Conservation (phyloP, 2,888 invertebrate species). For the Agrochola circellaris region DNA sequence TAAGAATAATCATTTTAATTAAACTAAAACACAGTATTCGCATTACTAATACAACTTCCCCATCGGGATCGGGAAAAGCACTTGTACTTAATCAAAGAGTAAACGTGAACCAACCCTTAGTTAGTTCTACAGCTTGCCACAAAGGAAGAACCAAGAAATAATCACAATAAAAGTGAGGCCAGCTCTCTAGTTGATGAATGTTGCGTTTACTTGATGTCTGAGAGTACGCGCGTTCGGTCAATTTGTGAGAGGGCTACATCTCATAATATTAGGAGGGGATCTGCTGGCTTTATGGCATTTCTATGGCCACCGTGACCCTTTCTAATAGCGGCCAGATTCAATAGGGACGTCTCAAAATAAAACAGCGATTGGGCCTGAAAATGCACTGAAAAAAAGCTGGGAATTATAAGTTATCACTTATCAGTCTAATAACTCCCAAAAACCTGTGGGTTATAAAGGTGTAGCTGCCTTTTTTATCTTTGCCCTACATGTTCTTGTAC, state of each 20-base stretch:
- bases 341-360: not conserved
- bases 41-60: not conserved
- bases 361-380: not conserved
- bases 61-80: not conserved
- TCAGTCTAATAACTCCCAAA: not conserved
- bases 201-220: slow-evolving; percentile 44
- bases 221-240: slow-evolving; percentile 46
- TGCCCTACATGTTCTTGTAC: not conserved
- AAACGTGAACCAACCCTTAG: slow-evolving; percentile 31
- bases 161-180: slow-evolving; percentile 63
- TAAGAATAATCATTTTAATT: not conserved
- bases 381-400: no score
- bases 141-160: slow-evolving; percentile 54
- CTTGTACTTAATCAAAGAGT: slow-evolving; percentile 40
- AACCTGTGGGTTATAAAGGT: not conserved
- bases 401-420: not conserved
- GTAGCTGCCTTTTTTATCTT: not conserved
- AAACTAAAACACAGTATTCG: slow-evolving; percentile 2
- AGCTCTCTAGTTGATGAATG: slow-evolving; percentile 59
- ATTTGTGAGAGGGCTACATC: slow-evolving; percentile 58
- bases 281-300: slow-evolving; percentile 56
- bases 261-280: slow-evolving; percentile 60
- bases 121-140: slow-evolving; percentile 13
- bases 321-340: slow-evolving; percentile 24
- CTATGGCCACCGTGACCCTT: slow-evolving; percentile 55